A percentile compares a stretch with the other conserved stretches of the same genome.
These are phyloP conservation scores for Lordiphosa clarofinis DNA, from an alignment of 1,140 invertebrate genomes.

Conservation along the genomic window DNA sequence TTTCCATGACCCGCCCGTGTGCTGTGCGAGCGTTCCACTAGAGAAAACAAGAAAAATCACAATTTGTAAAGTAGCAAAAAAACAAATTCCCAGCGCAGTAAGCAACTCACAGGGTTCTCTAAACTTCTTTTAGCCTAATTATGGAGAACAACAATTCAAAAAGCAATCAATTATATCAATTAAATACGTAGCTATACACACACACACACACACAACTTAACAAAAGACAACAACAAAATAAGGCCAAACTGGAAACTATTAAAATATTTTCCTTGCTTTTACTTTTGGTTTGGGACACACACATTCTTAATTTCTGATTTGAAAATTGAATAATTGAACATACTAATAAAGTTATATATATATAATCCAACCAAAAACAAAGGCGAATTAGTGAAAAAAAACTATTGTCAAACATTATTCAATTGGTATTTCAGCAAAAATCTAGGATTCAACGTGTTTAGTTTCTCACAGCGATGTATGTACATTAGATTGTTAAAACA, in stretches of 20 bases:
- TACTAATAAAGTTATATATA: slow-evolving; percentile 73
- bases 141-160: slow-evolving; percentile 45
- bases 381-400: slow-evolving; percentile 17
- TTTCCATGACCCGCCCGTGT: slow-evolving; percentile 41
- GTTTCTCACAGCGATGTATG: too few species aligned
- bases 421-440: too few species aligned
- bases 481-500: too few species aligned
- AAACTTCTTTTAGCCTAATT: slow-evolving; percentile 30
- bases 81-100: slow-evolving; percentile 35
- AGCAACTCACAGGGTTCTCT: slow-evolving; percentile 26
- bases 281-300: slow-evolving; percentile 36
- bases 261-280: slow-evolving; percentile 37
- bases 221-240: neutral
- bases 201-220: slow-evolving; percentile 15
- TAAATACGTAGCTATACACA: slow-evolving; percentile 43
- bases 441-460: too few species aligned
- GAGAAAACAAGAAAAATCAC: slow-evolving; percentile 20
- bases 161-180: slow-evolving; percentile 57
- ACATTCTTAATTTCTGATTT: slow-evolving; percentile 24
- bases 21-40: slow-evolving; percentile 55
- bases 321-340: slow-evolving; percentile 28
- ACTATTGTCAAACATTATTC: neutral
- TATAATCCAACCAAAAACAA: slow-evolving; percentile 41
- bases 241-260: slow-evolving; percentile 19
- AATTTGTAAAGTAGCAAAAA: slow-evolving; percentile 22